Evolutionary conservation across 2,888 invertebrate species (phyloP), one percentile per base, ranked within the genome.

Genomic region (Mayetiola destructor): DNA sequence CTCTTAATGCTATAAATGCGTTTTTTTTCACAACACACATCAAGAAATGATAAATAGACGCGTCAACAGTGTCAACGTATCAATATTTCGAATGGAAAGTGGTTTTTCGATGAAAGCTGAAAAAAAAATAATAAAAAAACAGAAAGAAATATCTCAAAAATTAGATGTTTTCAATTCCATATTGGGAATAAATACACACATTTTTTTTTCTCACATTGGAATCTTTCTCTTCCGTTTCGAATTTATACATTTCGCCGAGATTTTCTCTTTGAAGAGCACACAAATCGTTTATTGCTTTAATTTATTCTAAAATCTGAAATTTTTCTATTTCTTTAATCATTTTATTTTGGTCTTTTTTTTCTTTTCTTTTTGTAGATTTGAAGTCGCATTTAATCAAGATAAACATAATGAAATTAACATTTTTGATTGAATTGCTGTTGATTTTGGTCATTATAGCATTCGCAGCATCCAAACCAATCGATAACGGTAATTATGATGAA

Each of bases 371-470:
- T 53, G n/a, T 30, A 53, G 53, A 53, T 32, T 32, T 53, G 18
- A 12, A 16, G 18, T 12, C 18, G 30, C 1, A 32, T 32, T 32
- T 12, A 18, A 53, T 2, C 23, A 6, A 23, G 4, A 21, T 48
- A 48, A 27, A 27, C 48, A 59, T 56, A 23, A 59, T 59, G 59
- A 59, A 59, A 48, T 30, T 59, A 32, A 53, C 59, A 56, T 57
- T 57, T 57, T 30, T 59, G n/a, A 30, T 59, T 18, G 59, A 59
- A 35, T 21, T 59, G 36, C 35, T 59, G 23, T 27, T 59, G 23
- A 39, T 59, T 21, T 56, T 59, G 40, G 23, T 56, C 12, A 39
- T 59, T 12, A 42, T 57, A 4, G 56, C 59, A 21, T 59, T 59
- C 54, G 59, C 56, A 12, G 57, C 59, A 32, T 57, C 57, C 16